A percentile compares a stretch with the other conserved stretches of the same genome.
Evolutionary conservation across 2,113 vertebrate species (phyloP).

Genomic region (Rhynchomys soricoides): DNA sequence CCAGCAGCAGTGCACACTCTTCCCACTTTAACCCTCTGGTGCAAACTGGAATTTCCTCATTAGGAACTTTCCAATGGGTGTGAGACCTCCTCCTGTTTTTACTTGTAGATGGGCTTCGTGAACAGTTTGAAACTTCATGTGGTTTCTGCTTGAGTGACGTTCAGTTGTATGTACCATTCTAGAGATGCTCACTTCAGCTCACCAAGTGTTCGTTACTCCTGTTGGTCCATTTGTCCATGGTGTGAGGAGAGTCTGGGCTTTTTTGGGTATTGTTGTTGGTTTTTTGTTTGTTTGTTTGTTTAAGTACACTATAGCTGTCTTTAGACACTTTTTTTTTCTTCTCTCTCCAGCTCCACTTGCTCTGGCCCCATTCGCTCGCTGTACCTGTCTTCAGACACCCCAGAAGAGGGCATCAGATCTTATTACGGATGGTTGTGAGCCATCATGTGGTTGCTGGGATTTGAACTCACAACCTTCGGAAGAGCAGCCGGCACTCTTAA

Average conservation of each 20-base stretch:
- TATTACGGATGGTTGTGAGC: no score
- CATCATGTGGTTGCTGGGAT: no score
- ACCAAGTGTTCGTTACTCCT: accelerated
- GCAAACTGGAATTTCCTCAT: background rate
- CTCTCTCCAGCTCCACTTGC: no score
- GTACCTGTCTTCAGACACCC: no score
- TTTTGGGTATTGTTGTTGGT: background rate
- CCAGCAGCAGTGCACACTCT: no score
- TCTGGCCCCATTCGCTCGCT: no score
- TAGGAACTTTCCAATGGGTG: background rate
- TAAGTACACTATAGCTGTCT: no score
- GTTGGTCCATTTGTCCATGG: accelerated
- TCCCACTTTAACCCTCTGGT: background rate
- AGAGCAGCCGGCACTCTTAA: no score
- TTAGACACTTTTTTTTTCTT: no score
- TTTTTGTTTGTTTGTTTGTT: background rate
- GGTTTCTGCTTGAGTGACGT: accelerated
- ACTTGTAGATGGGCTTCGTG: background rate
- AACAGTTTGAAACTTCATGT: background rate
- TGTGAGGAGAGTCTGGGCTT: background rate
- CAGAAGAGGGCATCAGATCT: no score
- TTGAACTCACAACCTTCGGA: no score
- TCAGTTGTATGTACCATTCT: accelerated
- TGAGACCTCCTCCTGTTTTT: background rate
- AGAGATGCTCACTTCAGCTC: background rate